A percentile compares a stretch with the other conserved stretches of the same genome.
These are phyloP conservation scores for Allobates femoralis DNA, from an alignment of 2,797 vertebrate genomes.

Conservation along the genomic window DNA sequence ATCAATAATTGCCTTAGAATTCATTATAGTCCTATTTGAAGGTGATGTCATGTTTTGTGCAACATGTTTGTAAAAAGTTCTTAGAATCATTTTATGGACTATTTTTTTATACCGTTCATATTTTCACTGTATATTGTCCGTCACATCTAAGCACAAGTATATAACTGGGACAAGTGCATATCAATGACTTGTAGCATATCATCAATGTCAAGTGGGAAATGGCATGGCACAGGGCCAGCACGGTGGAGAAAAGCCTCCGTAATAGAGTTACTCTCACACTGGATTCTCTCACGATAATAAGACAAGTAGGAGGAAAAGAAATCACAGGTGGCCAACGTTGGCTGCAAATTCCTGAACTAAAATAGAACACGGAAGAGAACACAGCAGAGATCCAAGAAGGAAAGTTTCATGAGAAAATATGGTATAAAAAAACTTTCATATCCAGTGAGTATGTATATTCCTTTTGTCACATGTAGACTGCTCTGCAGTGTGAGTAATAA, in stretches of 20 bases:
- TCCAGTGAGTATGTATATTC: background rate
- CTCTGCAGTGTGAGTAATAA: too few relatives aligned
- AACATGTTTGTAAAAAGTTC: background rate
- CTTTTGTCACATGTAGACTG: too few relatives aligned
- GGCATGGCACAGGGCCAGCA: slow-evolving; percentile 25
- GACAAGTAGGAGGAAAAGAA: slow-evolving; percentile 32
- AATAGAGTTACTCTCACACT: slow-evolving; percentile 23
- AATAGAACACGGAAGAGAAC: background rate
- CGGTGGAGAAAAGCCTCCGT: slow-evolving; percentile 5
- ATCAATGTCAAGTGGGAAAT: slow-evolving; percentile 13
- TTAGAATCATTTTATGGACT: background rate
- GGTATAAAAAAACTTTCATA: background rate
- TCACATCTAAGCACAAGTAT: background rate
- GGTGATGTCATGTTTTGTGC: background rate
- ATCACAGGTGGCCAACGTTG: slow-evolving; percentile 35
- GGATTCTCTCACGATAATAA: slow-evolving; percentile 31
- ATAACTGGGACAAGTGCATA: background rate
- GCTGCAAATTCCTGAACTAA: slow-evolving; percentile 20
- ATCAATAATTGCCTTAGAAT: background rate
- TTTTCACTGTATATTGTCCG: background rate
- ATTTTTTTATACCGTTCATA: background rate
- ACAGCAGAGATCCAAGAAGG: background rate
- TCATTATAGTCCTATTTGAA: background rate
- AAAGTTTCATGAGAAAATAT: background rate
- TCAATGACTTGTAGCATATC: slow-evolving; percentile 17